Evolutionary conservation across 2,113 vertebrate species (phyloP).

Genomic region (Danionella cerebrum): DNA sequence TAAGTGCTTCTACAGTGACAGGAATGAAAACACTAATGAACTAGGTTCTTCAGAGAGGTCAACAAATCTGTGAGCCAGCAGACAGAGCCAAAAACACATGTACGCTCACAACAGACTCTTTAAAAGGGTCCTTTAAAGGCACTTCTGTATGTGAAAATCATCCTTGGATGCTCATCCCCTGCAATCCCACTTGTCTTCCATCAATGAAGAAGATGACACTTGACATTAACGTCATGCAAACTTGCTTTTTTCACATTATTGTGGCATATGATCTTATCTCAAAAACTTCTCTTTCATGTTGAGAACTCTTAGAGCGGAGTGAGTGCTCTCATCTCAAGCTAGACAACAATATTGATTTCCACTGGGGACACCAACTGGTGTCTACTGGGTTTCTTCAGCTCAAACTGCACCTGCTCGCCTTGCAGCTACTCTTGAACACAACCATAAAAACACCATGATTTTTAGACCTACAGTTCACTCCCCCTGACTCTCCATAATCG

Average conservation of each 20-base stretch:
- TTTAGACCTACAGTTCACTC: too few relatives aligned
- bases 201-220: slow-evolving; percentile 4
- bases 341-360: too few relatives aligned
- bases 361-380: too few relatives aligned
- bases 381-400: too few relatives aligned
- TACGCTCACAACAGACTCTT: background rate
- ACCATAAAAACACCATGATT: too few relatives aligned
- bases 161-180: background rate
- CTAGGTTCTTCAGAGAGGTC: background rate
- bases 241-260: background rate
- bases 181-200: background rate
- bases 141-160: background rate
- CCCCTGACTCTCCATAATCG: too few relatives aligned
- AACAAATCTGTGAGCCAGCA: too few relatives aligned
- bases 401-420: too few relatives aligned
- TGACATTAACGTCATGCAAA: slow-evolving; percentile 8
- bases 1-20: background rate
- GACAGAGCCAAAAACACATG: too few relatives aligned
- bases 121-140: background rate
- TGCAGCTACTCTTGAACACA: too few relatives aligned
- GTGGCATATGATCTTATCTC: too few relatives aligned
- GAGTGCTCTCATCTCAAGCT: too few relatives aligned
- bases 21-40: slow-evolving; percentile 3
- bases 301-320: background rate
- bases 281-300: background rate